Base-by-base conservation (phyloP, 1,140 invertebrate species). In the Lordiphosa clarofinis region DNA sequence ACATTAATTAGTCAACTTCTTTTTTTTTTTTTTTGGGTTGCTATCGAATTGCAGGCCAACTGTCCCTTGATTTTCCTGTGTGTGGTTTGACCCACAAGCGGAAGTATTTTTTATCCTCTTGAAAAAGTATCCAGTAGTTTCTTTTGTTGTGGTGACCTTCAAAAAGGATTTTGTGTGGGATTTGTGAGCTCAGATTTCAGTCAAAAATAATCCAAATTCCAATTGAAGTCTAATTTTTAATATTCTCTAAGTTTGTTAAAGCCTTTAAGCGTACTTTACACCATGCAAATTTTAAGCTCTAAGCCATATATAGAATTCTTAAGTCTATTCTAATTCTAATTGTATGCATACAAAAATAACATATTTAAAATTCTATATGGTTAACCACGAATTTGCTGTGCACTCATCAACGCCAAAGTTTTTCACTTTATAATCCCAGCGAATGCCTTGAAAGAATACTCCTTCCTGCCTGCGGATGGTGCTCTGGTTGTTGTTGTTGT, bases 341-440 rank as follows among this genome's bases (percentile, higher is more conserved):
- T 73, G 81, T 81, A 75, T 78, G 44, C 54, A 57, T 56, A 65
- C 56, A n/a, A 65, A 66, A 54, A 42, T 56, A 42, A 68, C 56
- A 58, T 60, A 62, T 47, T 47, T 40, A 47, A 81, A 64, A 74
- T 56, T 21, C 44, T 53, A 56, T 64, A 66, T 73, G 67, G 64
- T 19, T 19, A 28, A 58, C 60, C 54, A 50, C 56, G 38, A 47
- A 56, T 64, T 50, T 60, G 48, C 58, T 28, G 64, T 40, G 48
- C 59, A 63, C 72, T 82, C 72, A 82, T 82, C 78, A 82, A 82
- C 76, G 72, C 49, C 76, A 84, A 84, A 82, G 72, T 76, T 82
- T 82, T 84, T 69, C 72, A 82, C 78, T 82, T 82, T 82, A 70
- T 82, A 82, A 82, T 76, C 56, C 78, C 65, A 11, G 9, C 39